phyloP scores from a whole-genome alignment of 92 coral and sea anemone genomes.

The Zoanthus sociatus region DNA sequence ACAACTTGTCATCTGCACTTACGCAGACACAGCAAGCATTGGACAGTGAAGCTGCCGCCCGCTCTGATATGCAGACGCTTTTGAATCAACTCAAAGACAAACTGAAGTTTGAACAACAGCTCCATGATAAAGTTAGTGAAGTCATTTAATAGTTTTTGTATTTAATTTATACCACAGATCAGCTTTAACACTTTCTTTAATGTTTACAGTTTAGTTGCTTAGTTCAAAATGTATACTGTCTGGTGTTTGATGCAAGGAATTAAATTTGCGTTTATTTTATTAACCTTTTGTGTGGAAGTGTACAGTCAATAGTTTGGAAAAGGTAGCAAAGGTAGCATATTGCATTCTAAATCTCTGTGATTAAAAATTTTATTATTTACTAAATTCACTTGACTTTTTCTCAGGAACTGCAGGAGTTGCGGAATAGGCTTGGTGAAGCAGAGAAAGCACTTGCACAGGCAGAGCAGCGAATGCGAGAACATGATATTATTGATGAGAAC shows the following conservation, averaged over 20 bases:
- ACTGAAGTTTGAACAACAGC: constrained; percentile 82
- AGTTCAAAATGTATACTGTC: no score
- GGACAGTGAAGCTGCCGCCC: constrained; percentile 86
- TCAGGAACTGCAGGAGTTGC: constrained; percentile 91
- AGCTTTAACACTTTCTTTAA: no score
- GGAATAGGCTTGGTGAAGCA: constrained; percentile 86
- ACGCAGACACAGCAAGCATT: constrained; percentile 92
- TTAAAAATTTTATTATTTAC: not conserved
- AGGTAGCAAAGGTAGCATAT: no score
- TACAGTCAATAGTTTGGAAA: no score
- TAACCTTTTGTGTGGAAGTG: no score
- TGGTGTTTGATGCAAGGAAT: no score
- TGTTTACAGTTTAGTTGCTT: no score
- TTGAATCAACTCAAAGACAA: constrained; percentile 90
- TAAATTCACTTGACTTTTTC: not conserved
- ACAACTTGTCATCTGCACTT: constrained; percentile 77
- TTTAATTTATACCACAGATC: no score
- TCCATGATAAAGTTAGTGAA: constrained; percentile 84
- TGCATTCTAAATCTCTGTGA: no score
- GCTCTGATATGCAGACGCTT: constrained; percentile 81
- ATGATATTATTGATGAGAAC: constrained; percentile 95
- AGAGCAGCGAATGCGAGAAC: constrained; percentile 94
- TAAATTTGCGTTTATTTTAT: no score
- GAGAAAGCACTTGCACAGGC: constrained; percentile 87
- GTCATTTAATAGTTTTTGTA: not conserved